Conservation (phyloP, 2,797 vertebrate genomes). For the Microcaecilia unicolor region DNA sequence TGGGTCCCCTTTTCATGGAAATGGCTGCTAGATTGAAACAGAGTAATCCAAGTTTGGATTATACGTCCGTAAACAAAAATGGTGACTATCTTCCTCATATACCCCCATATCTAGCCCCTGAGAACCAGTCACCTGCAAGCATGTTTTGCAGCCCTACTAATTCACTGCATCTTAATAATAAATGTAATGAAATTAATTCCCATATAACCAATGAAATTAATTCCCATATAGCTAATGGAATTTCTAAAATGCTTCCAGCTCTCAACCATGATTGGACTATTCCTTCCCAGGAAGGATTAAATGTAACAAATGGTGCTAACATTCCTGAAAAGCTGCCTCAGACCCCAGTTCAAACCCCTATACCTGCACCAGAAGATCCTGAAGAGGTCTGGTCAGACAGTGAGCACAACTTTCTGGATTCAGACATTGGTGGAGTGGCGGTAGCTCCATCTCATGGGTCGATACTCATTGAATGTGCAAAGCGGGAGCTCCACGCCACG, state of each 20-base stretch:
- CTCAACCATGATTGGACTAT: conserved; percentile 57
- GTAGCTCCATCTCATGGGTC: conserved; percentile 93
- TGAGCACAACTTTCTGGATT: conserved; percentile 94
- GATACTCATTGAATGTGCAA: conserved; percentile 95
- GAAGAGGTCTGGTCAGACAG: conserved; percentile 95
- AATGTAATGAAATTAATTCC: too few species aligned
- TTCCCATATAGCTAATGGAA: conserved; percentile 48
- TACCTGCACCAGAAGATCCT: conserved; percentile 53
- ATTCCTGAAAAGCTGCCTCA: conserved; percentile 47
- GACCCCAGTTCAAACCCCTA: background rate
- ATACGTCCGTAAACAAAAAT: conserved; percentile 58
- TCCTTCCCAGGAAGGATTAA: conserved; percentile 45
- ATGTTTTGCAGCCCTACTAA: conserved; percentile 58
- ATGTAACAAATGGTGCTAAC: conserved; percentile 46
- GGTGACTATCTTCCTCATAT: conserved; percentile 62
- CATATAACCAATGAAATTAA: conserved; percentile 54
- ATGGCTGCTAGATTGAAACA: conserved; percentile 56
- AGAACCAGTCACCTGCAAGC: conserved; percentile 47
- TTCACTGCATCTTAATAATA: conserved; percentile 70
- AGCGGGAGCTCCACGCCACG: conserved; percentile 92
- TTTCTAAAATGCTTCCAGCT: conserved; percentile 52
- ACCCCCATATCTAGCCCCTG: conserved; percentile 54
- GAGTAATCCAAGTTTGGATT: conserved; percentile 56
- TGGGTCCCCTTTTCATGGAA: conserved; percentile 65
- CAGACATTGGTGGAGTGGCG: conserved; percentile 91